These are phyloP conservation scores for Itoplectis maculator DNA, from an alignment of 2,888 invertebrate species.

Conservation along the genomic window DNA sequence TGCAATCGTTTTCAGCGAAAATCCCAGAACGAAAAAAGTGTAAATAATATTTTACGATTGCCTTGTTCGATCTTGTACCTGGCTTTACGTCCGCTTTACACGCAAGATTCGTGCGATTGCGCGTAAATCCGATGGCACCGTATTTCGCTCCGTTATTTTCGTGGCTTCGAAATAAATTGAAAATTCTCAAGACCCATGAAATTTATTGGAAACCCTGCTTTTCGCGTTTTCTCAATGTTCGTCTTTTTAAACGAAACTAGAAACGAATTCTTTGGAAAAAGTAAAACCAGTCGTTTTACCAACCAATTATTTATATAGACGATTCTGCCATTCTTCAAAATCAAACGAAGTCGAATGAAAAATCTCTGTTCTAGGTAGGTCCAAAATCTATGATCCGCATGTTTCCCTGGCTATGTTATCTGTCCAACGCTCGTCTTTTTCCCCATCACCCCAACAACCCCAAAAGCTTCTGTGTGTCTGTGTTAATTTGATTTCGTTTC, in stretches of 20 bases:
- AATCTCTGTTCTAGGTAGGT: conserved; percentile 56
- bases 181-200: not conserved
- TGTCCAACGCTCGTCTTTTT: not conserved
- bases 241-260: no score
- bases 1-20: not conserved
- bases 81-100: not conserved
- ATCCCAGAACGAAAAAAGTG: not conserved
- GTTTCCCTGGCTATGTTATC: conserved; percentile 42
- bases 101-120: not conserved
- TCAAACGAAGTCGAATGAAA: conserved; percentile 40
- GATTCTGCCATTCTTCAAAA: conserved; percentile 44
- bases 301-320: conserved; percentile 24
- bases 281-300: no score
- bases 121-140: not conserved
- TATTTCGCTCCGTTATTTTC: not conserved
- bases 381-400: conserved; percentile 58
- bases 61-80: not conserved
- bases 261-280: not conserved
- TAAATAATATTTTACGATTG: not conserved
- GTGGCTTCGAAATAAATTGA: conserved; percentile 12
- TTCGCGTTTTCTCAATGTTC: no score
- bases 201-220: not conserved
- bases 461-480: not conserved
- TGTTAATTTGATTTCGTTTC: no score
- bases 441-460: not conserved